Base-by-base conservation (phyloP, 2,113 vertebrate genomes). In the Sapayoa aenigma region DNA sequence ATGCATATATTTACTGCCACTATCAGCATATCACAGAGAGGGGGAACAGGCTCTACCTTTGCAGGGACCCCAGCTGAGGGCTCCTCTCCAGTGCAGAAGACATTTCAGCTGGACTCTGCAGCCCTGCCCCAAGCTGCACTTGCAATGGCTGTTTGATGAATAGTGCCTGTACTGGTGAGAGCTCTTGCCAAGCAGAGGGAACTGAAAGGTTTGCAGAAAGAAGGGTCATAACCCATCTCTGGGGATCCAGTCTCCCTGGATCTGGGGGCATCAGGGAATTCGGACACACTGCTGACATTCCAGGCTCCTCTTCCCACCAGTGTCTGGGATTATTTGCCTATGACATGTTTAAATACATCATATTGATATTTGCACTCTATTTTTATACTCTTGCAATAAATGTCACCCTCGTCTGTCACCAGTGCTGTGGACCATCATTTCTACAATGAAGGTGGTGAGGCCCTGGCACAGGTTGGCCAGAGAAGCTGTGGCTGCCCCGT, bases 311-410 rank as follows among this genome's bases (percentile, higher is more conserved):
- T 76, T 76, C 82, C 44, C 72, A 33, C 41, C 56, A 1, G 0
- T 1, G 3, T 0, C 19, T 62, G 84, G 65, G 60, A 33, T 37
- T 33, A 1, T 63, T 31, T 63, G 28, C 49, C 47, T 33, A 3
- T 0, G 0, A 35, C 0, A 0, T 30, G 50, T 66, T 80, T 46
- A 75, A 86, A 50, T 28, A 19, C 30, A 84, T 27, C 76, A 52
- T n/a, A 17, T 3, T 63, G 86, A 65, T 55, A 77, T 86, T 77
- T 83, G 47, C 79, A 59, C 60, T 93, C 63, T 46, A 6, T 83
- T 88, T 85, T 96, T 85, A 30, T 46, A 59, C 16, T 28, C 63
- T 80, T 46, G 72, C 86, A 97, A 95, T 96, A 96, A 96, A 97
- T 28, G 42, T 66, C 53, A 35, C n/a, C 69, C 82, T 86, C 53